Base-by-base conservation (phyloP, 2,888 invertebrate genomes). In the Vannuccia rotundouncinata region DNA sequence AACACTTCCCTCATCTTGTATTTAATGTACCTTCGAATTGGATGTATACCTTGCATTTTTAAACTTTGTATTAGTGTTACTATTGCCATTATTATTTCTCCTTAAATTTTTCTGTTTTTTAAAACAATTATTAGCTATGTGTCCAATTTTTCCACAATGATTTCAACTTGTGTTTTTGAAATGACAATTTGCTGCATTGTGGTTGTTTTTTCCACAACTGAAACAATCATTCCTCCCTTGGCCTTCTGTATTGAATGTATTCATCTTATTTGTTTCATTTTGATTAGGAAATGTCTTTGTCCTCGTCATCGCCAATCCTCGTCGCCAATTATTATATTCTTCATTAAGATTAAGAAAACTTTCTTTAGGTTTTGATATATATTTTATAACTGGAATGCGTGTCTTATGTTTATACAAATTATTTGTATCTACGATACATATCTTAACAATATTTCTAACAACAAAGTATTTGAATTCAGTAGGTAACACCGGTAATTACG, bases 81-180 rank as follows among this genome's bases (percentile, higher is more conserved):
- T 45, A 45, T 45, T 45, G 45, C 45, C 45, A 45, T 45, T 66
- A n/a, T 66, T 66, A 66, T 66, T 22, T 66, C 25, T 66, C 25
- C 25, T 66, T 66, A 66, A 66, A 66, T 66, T 22, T 5, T 66
- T 66, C 25, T 66, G 66, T 66, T 66, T 66, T 22, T n/a, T 66
- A 66, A 66, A 66, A 66, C 66, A 66, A 66, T 66, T 5, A 66
- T n/a, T 66, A 22, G 66, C 25, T n/a, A 66, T 66, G 66, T 66
- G 66, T 22, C 66, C 66, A n/a, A 66, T n/a, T 22, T 66, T 66
- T 66, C 66, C 66, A 66, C 66, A 66, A n/a, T 66, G 17, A 66
- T 5, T 66, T 5, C 45, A 45, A 17, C 45, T 45, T 45, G 45
- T 45, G 45, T 45, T 45, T 45, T 45, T 45, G 45, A 45, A 45